Evolutionary conservation across 2,113 vertebrate genomes (phyloP), one percentile per base, ranked within the genome.

Genomic region (Indicator indicator): DNA sequence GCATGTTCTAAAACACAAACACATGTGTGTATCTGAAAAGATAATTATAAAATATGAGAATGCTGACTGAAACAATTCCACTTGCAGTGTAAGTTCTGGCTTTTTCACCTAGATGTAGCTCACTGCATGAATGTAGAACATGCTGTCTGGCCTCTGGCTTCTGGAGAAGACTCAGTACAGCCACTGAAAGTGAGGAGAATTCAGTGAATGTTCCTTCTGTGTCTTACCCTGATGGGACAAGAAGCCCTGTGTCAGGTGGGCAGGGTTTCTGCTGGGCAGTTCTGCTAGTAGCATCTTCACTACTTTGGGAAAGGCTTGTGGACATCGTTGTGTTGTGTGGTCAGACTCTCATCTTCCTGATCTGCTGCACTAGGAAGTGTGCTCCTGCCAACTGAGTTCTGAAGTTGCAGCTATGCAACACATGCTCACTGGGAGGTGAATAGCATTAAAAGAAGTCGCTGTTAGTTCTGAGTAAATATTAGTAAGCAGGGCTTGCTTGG

Each of bases 241-340:
- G 30, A 38, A 59, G 12, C 2, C 1, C 38, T 68, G 15, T 63
- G 58, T 30, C 7, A 1, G 33, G 5, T 63, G 46, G 84, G 11
- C 40, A 33, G 13, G 12, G 36, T 44, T 75, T 62, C 52, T 87
- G 36, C 33, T 46, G 30, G 38, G 9, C 7, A 17, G 33, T n/a
- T 58, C 24, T 78, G 27, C 42, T 67, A 28, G 52, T 40, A 40
- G 26, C 21, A 12, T 36, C 0, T 0, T 33, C 36, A 6, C 58
- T 46, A 38, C 24, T 40, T 63, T 11, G 64, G 27, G 87, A 74
- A 36, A 5, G 23, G 16, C 24, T 38, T 27, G 17, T 23, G 33
- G 32, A 83, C 44, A 4, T 81, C 10, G 13, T 28, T 71, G 10
- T 28, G 16, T 26, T 3, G 0, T 1, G 2, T 1, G 4, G 5